A percentile compares a stretch with the other conserved stretches of the same genome.
phyloP scores from a whole-genome alignment of 1,140 invertebrate genomes.

The Macrotrachela quadricornifera region DNA sequence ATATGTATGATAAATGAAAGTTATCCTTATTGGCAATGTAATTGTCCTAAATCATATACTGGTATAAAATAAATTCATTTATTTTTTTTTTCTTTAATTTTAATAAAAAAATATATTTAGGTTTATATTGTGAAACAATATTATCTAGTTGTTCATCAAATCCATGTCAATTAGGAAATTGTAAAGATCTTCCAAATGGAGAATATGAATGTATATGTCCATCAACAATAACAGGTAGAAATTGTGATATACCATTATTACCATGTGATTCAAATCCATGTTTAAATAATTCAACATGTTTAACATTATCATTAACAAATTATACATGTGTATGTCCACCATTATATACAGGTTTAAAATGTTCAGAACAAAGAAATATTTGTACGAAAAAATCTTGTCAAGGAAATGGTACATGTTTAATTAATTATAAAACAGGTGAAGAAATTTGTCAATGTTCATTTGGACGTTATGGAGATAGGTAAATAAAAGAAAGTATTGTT shows the following conservation, averaged over 20 bases:
- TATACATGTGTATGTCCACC: constrained; percentile 74
- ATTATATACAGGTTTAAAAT: constrained; percentile 54
- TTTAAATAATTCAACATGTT: constrained; percentile 61
- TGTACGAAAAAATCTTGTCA: not conserved
- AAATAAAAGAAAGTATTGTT: too few relatives aligned
- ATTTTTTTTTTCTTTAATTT: too few relatives aligned
- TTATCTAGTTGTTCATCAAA: constrained; percentile 3
- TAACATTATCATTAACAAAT: constrained; percentile 13
- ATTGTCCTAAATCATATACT: not conserved
- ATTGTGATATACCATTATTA: constrained; percentile 49
- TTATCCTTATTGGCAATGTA: not conserved
- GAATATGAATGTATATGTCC: constrained; percentile 62
- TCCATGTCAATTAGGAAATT: constrained; percentile 6
- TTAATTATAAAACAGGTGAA: not conserved
- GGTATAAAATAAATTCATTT: too few relatives aligned
- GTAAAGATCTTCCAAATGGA: constrained; percentile 23
- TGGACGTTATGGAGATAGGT: constrained; percentile 16
- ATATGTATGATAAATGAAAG: not conserved
- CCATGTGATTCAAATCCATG: constrained; percentile 76
- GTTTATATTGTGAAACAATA: not conserved
- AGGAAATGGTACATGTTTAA: constrained; percentile 2
- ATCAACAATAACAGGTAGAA: constrained; percentile 68
- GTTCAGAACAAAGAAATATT: not conserved
- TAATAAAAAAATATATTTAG: too few relatives aligned
- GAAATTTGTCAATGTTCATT: constrained; percentile 15